Conservation (phyloP, 2,888 invertebrate genomes). For the Perizoma flavofasciatum region DNA sequence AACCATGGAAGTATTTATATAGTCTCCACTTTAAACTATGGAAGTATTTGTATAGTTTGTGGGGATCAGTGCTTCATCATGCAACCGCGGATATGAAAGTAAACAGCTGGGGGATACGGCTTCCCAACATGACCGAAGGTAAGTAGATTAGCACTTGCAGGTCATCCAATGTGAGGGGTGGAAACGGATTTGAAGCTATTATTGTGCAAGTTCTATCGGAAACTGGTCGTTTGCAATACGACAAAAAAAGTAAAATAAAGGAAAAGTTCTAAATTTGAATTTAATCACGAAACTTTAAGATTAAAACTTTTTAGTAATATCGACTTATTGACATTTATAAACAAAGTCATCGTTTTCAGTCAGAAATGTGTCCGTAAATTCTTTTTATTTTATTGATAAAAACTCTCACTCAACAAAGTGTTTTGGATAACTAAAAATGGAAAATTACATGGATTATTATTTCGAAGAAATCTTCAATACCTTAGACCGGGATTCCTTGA, state of each 20-base stretch:
- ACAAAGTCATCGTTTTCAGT: background rate
- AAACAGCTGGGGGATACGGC: slow-evolving; percentile 46
- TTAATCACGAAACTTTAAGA: background rate
- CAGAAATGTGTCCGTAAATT: background rate
- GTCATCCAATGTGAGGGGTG: slow-evolving; percentile 45
- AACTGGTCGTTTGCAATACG: slow-evolving; percentile 14
- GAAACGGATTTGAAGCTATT: slow-evolving; percentile 58
- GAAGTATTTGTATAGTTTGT: no score
- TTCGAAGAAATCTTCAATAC: slow-evolving; percentile 89
- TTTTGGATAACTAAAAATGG: slow-evolving; percentile 82
- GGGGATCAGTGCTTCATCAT: no score
- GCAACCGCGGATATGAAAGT: slow-evolving; percentile 16
- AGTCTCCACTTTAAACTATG: no score
- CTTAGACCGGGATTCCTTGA: slow-evolving; percentile 88
- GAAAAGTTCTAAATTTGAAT: background rate
- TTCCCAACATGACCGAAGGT: slow-evolving; percentile 57
- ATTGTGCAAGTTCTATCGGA: slow-evolving; percentile 28
- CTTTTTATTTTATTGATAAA: background rate
- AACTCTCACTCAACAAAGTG: background rate
- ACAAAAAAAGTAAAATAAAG: background rate
- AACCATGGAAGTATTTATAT: no score
- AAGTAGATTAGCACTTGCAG: slow-evolving; percentile 71
- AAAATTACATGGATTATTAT: slow-evolving; percentile 90
- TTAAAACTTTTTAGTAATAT: slow-evolving; percentile 2
- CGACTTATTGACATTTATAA: background rate